Conservation (phyloP, 2,797 vertebrate species). For the Neostethus bicornis region DNA sequence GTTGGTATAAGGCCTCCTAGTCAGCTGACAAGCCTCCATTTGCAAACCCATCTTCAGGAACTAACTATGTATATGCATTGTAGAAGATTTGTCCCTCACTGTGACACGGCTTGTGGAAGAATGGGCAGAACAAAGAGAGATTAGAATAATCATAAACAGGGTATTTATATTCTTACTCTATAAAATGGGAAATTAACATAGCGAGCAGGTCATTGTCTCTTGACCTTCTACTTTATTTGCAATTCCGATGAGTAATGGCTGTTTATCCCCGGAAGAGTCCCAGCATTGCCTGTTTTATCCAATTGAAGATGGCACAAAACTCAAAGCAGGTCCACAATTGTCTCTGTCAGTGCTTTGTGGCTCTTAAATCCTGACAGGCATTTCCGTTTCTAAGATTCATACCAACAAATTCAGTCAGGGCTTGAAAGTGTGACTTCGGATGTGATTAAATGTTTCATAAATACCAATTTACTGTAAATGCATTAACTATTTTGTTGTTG, state of each 20-base stretch:
- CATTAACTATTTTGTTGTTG: background rate
- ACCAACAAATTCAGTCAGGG: slow-evolving; percentile 16
- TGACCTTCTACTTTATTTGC: slow-evolving; percentile 76
- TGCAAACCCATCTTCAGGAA: slow-evolving; percentile 35
- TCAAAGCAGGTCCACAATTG: slow-evolving; percentile 37
- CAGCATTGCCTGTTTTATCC: slow-evolving; percentile 51
- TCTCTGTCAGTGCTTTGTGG: slow-evolving; percentile 47
- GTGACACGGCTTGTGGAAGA: slow-evolving; percentile 58
- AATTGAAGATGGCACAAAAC: slow-evolving; percentile 51
- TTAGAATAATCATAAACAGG: slow-evolving; percentile 78
- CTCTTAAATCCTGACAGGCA: slow-evolving; percentile 23
- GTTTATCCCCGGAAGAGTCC: slow-evolving; percentile 61
- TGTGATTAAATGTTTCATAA: background rate
- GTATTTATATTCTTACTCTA: slow-evolving; percentile 77
- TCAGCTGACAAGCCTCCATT: slow-evolving; percentile 31
- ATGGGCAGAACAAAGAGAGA: slow-evolving; percentile 59
- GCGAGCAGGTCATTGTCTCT: slow-evolving; percentile 72
- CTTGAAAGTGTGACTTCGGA: slow-evolving; percentile 3
- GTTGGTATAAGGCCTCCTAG: slow-evolving; percentile 29
- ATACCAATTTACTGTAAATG: background rate
- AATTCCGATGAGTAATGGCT: slow-evolving; percentile 78
- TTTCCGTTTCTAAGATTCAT: slow-evolving; percentile 31
- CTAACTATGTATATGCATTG: slow-evolving; percentile 45
- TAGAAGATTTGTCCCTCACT: slow-evolving; percentile 54
- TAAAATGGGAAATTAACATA: slow-evolving; percentile 73